Evolutionary conservation across 23 tunicate genomes (phyloP).

Genomic region (Trididemnum clinides): DNA sequence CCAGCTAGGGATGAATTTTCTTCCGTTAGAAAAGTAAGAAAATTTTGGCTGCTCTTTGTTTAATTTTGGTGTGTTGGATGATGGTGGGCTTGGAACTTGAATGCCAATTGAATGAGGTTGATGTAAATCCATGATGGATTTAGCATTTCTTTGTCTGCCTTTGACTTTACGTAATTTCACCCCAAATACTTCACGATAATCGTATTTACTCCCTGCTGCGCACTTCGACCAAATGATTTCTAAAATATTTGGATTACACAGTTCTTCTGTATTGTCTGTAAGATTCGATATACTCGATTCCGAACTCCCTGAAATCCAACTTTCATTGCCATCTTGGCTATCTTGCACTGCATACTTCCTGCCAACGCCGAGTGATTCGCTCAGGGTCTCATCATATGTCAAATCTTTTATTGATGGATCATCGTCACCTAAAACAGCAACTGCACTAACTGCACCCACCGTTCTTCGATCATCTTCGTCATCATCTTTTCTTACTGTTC

Average conservation of each 20-base stretch:
- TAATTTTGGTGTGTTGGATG: background rate
- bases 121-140: slow-evolving; percentile 12
- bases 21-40: background rate
- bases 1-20: slow-evolving; percentile 83
- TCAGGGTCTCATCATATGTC: background rate
- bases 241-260: slow-evolving; percentile 64
- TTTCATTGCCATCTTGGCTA: background rate
- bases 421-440: slow-evolving; percentile 36
- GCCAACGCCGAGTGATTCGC: background rate
- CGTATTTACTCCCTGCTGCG: slow-evolving; percentile 4
- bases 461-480: slow-evolving; percentile 49
- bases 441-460: slow-evolving; percentile 26
- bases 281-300: slow-evolving; percentile 56
- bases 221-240: slow-evolving; percentile 65
- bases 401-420: slow-evolving; percentile 29
- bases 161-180: slow-evolving; percentile 33
- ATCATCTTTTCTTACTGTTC: background rate
- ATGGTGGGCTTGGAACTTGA: slow-evolving; percentile 61
- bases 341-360: background rate
- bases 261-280: slow-evolving; percentile 77
- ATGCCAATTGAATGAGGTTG: slow-evolving; percentile 23
- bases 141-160: slow-evolving; percentile 27
- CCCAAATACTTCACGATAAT: slow-evolving; percentile 56
- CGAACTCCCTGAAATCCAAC: slow-evolving; percentile 13
- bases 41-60: background rate